These are phyloP conservation scores for Pomacea maculata DNA, from an alignment of 1,140 invertebrate genomes.

Conservation along the genomic window DNA sequence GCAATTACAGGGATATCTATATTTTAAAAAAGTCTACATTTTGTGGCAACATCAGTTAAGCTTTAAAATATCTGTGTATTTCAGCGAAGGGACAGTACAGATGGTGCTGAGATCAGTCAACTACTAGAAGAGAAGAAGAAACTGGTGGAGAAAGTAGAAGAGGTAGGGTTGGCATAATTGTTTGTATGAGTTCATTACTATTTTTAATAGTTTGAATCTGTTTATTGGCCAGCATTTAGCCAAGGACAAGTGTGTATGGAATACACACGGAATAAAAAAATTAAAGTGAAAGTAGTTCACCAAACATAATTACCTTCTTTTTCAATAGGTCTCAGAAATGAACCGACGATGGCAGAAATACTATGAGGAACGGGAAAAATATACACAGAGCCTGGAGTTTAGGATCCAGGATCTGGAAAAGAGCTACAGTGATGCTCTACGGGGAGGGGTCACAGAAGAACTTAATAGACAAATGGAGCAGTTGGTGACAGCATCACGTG, in stretches of 20 bases:
- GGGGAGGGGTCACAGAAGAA: constrained; percentile 2
- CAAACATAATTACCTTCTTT: neutral
- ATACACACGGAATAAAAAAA: neutral
- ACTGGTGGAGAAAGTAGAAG: constrained; percentile 18
- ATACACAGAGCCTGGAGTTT: constrained; percentile 32
- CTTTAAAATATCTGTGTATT: neutral
- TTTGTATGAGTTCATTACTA: neutral
- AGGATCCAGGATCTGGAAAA: constrained; percentile 27
- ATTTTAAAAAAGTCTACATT: neutral
- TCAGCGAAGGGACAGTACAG: constrained; percentile 2
- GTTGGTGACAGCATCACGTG: constrained; percentile 4
- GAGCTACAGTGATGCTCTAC: constrained; percentile 13
- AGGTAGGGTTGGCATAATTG: neutral
- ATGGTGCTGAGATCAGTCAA: constrained; percentile 11
- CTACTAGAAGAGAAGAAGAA: constrained; percentile 22
- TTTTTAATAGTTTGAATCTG: neutral
- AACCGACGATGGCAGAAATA: constrained; percentile 57
- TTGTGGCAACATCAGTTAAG: neutral
- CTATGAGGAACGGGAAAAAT: constrained; percentile 40
- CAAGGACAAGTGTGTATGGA: neutral
- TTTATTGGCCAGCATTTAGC: neutral
- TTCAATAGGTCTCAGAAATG: constrained; percentile 47
- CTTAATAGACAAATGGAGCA: constrained; percentile 9
- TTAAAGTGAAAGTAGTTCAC: neutral
- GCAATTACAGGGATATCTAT: neutral